Evolutionary conservation across 2,888 invertebrate species (phyloP), one percentile per base, ranked within the genome.

Genomic region (Linnaemya vulpina): DNA sequence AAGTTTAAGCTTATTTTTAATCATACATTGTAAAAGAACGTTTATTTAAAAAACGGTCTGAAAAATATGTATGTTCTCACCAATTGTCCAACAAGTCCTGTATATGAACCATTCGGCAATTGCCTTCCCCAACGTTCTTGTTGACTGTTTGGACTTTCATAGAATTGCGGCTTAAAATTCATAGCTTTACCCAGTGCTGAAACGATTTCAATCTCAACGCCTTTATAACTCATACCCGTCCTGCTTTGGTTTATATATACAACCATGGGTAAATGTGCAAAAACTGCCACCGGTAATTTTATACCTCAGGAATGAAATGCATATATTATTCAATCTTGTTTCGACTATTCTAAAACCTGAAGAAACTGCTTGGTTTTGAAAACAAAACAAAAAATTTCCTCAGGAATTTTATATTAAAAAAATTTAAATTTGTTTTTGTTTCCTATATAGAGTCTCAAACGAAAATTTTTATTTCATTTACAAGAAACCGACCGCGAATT

Each of bases 51-150:
- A 22, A n/a, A 17, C 3, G 0, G n/a, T n/a, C n/a, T n/a, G n/a
- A 70, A 55, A 40, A 4, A 43, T 20, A 38, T 30, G 17, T 7
- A 3, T 62, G 35, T 9, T 46, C 75, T 86, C 85, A 92, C 94
- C 93, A 96, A 95, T 93, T 97, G 96, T 0, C 96, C 96, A 58
- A 96, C 92, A 0, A 97, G 92, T 0, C 97, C 96, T 8, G 95
- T 94, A 87, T 94, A 95, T 0, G 94, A 94, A 0, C 95, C 95
- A 89, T 96, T 96, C 1, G 93, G 88, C 78, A 93, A 93, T 84
- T 93, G 93, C 76, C 93, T 93, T 2, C 96, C 96, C 96, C 96
- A 96, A 89, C 95, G 94, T 84, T 95, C 94, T 0, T 89, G 89
- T 9, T 94, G 94, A 0, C 94, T 93, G 87, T 95, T 94, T 11